Evolutionary conservation across 1,140 invertebrate genomes (phyloP), one percentile per base, ranked within the genome.

Genomic region (Linepithema humile): DNA sequence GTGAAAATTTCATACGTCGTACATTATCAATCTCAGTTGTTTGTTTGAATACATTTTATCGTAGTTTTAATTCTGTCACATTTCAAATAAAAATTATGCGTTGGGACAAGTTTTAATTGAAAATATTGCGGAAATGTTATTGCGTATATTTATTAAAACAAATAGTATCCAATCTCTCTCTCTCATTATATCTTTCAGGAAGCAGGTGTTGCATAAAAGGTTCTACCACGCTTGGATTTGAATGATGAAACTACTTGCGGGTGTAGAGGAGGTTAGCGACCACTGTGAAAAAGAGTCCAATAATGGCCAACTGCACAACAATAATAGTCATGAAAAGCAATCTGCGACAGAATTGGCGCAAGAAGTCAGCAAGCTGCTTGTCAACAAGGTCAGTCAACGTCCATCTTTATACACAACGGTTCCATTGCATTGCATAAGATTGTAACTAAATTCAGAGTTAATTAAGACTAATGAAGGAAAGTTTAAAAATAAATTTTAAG

Each of bases 211-310:
- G 75, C 74, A 86, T 69, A 55, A 82, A 74, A 60, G 53, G 32
- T 50, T 29, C n/a, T n/a, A n/a, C n/a, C 32, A 53, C 69, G 87
- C 69, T 60, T n/a, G n/a, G n/a, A 55, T 40, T 87, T 90, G 88
- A 87, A 94, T 94, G 91, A 94, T 94, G 93, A 94, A 94, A 93
- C 90, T 94, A 94, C 62, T 94, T 88, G 93, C 93, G 55, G 93
- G 92, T 55, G 92, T 94, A 38, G 93, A 94, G 85, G 90, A 94
- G 85, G 91, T 93, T 57, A 91, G 82, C 84, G 89, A 91, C 10
- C 88, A 90, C 78, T 86, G 69, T 65, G 87, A 91, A 45, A 90
- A 91, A 62, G 84, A 91, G 40, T 57, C 84, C 23, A 87, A 84
- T 69, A 91, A 91, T 82, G 91, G 88, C 48, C 85, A 91, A 82